Base-by-base conservation (phyloP, 2,888 invertebrate genomes). In the Agelastica alni region DNA sequence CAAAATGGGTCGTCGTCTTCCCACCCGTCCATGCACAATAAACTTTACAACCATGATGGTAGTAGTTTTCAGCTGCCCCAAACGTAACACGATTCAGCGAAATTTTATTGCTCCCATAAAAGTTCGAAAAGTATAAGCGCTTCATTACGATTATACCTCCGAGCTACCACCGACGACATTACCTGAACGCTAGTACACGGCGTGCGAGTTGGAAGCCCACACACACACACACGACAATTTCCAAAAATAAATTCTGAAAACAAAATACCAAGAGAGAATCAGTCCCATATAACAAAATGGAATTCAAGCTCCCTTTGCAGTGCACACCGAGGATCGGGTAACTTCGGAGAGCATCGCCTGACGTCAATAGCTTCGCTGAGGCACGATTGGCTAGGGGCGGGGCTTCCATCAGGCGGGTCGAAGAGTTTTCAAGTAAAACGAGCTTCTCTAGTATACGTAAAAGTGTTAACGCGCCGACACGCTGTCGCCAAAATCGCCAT, bases 201-300 rank as follows among this genome's bases (percentile, higher is more conserved):
- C 45, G 22, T 34, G n/a, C n/a, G n/a, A n/a, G n/a, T 4, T 4
- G 34, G 26, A 46, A 45, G 28, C 20, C 7, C 13, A 17, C 7
- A 7, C 18, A 22, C 32, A 14, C 18, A 31, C 26, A 30, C 41
- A 41, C 49, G 10, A 30, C 46, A 56, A 53, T 59, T 61, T 55
- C 63, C 64, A 59, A 68, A 67, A 67, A 66, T 65, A 61, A 56
- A 61, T 49, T 55, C 57, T 53, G 51, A 53, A 57, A 48, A 59
- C 59, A 48, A 59, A 59, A 47, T 56, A 55, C 56, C 30, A 51
- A 46, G 37, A 46, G n/a, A n/a, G n/a, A n/a, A n/a, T n/a, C n/a
- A n/a, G n/a, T 34, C 43, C 46, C 56, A 66, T 63, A 70, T 65
- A 72, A 73, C 73, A 73, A 73, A 73, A 73, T 73, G 73, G 73